Evolutionary conservation across 2,113 vertebrate species (phyloP), one percentile per base, ranked within the genome.

Genomic region (Rhinogobius similis): DNA sequence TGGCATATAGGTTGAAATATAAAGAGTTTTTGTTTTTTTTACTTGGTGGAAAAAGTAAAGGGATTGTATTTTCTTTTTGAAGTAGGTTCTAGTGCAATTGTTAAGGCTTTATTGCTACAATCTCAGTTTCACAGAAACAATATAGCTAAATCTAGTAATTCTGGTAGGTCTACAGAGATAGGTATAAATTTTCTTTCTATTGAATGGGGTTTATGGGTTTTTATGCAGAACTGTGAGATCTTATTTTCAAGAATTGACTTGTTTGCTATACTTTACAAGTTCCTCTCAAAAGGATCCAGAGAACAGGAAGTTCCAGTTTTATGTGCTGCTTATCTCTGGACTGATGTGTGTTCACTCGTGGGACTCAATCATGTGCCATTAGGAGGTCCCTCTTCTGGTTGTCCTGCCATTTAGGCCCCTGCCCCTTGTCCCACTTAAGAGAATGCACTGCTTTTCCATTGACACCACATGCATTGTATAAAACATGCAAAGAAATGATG

Each of bases 231-330:
- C 39, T 41, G 39, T 3, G 7, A 41, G 10, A 41, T 41, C 1
- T 41, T 36, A 36, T 12, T 41, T 41, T 41, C 12, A 13, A 41
- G 12, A 10, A 41, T 41, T 41, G 39, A 16, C 18, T 48, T 0
- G 3, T 48, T 5, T 7, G 44, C 44, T 48, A 7, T n/a, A 61
- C 38, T 46, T 69, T 56, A 32, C 3, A 10, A 72, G 48, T 62
- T 78, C 48, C 23, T 72, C 48, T 64, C 63, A n/a, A 1, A 1
- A 32, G 70, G 13, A 18, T 9, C 36, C 11, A 29, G 53, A 59
- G 48, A 50, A 79, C 67, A 74, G 79, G 82, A 82, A 74, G 53
- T 27, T 50, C 24, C 41, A 52, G 48, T 48, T 10, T n/a, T 75
- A 58, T 69, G 53, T 48, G 27, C 36, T 20, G 46, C 14, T 10